Evolutionary conservation across 92 coral and sea anemone species (phyloP).

Genomic region (Nematostella vectensis): DNA sequence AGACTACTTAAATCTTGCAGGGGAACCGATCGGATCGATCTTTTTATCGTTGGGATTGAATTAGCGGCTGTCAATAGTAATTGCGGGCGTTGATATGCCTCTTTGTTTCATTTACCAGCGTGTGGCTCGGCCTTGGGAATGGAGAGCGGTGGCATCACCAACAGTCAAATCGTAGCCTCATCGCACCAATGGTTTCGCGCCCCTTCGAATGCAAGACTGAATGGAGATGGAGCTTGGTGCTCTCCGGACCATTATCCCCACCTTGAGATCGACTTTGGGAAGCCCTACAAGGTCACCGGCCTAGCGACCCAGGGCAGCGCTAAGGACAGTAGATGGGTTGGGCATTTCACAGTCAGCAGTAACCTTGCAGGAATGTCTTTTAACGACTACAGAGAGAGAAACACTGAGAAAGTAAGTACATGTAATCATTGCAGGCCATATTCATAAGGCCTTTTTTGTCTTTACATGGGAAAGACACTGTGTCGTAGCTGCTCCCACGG

Average conservation of each 20-base stretch:
- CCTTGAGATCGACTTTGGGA: conserved; percentile 27
- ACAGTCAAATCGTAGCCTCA: conserved; percentile 20
- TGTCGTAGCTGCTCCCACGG: no score
- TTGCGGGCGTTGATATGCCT: no score
- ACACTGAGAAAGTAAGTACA: conserved; percentile 3
- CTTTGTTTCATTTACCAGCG: conserved; percentile 5
- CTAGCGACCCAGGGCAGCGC: conserved; percentile 45
- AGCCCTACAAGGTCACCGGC: conserved; percentile 15
- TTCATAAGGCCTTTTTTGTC: no score
- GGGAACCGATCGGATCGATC: no score
- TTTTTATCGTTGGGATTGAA: no score
- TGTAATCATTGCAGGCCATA: no score
- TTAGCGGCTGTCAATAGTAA: no score
- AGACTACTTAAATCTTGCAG: no score
- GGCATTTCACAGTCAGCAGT: conserved; percentile 15
- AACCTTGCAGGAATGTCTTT: conserved; percentile 12
- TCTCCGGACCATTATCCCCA: conserved; percentile 6
- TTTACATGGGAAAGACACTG: no score
- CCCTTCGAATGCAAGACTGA: conserved; percentile 15
- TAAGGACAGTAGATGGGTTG: conserved; percentile 19
- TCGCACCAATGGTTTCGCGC: not conserved
- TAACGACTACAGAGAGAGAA: conserved; percentile 19
- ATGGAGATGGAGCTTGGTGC: conserved; percentile 30
- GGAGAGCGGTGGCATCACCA: conserved; percentile 9
- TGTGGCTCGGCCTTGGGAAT: conserved; percentile 32